phyloP scores from a whole-genome alignment of 2,113 vertebrate genomes.

The Rhadina sibilatrix region DNA sequence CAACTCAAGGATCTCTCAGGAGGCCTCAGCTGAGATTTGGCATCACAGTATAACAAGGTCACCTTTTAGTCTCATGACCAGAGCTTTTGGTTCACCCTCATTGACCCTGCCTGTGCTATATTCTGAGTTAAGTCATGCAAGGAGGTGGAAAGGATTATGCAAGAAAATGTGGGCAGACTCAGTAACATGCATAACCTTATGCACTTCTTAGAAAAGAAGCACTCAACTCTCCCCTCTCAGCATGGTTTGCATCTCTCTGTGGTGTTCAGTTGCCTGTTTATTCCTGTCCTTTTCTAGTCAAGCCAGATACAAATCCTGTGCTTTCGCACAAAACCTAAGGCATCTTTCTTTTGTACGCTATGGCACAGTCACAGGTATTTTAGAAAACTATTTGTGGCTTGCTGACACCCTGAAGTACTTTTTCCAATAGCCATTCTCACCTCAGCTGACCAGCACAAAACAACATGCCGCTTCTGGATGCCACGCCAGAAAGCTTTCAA shows the following conservation, averaged over 20 bases:
- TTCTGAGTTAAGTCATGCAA: constrained; percentile 21
- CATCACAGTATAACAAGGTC: constrained; percentile 41
- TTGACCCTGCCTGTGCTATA: background rate
- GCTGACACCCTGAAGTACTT: background rate
- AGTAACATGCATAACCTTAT: background rate
- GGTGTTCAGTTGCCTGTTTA: background rate
- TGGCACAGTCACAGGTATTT: background rate
- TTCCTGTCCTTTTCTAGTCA: background rate
- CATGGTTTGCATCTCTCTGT: background rate
- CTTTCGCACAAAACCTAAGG: background rate
- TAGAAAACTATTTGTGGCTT: background rate
- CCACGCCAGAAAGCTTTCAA: background rate
- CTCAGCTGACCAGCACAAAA: constrained; percentile 3
- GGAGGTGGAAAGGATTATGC: background rate
- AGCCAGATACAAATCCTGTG: background rate
- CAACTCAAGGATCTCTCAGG: background rate
- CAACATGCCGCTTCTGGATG: background rate
- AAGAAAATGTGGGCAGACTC: constrained; percentile 3
- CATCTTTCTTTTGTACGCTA: background rate
- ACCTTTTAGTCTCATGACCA: constrained; percentile 55
- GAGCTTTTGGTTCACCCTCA: background rate
- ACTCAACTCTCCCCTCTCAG: background rate
- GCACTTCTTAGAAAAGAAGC: background rate
- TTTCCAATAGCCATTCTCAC: background rate
- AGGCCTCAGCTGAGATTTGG: background rate